Percentiles rank a stretch among this genome's conserved stretches.
phyloP scores from a whole-genome alignment of 2,113 vertebrate species.

The Edolisoma coerulescens region DNA sequence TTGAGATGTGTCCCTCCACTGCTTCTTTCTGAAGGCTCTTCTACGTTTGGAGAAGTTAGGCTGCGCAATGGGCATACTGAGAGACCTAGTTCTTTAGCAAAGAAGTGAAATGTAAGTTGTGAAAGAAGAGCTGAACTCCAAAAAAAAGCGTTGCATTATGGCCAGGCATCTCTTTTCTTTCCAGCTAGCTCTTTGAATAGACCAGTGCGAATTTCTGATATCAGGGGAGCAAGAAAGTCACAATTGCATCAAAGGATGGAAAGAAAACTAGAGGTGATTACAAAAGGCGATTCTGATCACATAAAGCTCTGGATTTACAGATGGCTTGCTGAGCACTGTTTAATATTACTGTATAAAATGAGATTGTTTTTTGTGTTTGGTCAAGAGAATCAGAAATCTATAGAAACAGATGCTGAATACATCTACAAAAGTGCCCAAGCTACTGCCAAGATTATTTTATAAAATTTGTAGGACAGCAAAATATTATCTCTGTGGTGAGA shows the following conservation, averaged over 20 bases:
- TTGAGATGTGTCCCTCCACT: not conserved
- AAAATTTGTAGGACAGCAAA: not conserved
- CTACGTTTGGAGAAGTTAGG: not conserved
- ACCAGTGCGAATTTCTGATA: not conserved
- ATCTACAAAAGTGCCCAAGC: not conserved
- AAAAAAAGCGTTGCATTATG: not conserved
- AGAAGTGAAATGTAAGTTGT: not conserved
- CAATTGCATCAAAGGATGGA: not conserved
- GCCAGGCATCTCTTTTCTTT: not conserved
- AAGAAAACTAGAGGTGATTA: not conserved
- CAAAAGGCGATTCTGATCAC: not conserved
- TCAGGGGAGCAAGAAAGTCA: not conserved
- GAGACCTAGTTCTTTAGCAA: not conserved
- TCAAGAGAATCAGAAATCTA: constrained; percentile 17
- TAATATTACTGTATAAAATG: not conserved
- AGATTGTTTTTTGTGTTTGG: not conserved
- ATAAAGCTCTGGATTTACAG: not conserved
- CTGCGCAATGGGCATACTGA: not conserved
- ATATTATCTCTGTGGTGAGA: not conserved
- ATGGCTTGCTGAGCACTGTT: not conserved
- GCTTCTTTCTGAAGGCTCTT: not conserved
- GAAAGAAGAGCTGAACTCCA: not conserved
- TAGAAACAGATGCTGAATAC: not conserved
- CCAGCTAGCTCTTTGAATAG: not conserved
- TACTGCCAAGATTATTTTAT: not conserved